These are phyloP conservation scores for Hapalemur alaotrensis DNA, from an alignment of 2,797 vertebrate genomes.

Conservation along the genomic window DNA sequence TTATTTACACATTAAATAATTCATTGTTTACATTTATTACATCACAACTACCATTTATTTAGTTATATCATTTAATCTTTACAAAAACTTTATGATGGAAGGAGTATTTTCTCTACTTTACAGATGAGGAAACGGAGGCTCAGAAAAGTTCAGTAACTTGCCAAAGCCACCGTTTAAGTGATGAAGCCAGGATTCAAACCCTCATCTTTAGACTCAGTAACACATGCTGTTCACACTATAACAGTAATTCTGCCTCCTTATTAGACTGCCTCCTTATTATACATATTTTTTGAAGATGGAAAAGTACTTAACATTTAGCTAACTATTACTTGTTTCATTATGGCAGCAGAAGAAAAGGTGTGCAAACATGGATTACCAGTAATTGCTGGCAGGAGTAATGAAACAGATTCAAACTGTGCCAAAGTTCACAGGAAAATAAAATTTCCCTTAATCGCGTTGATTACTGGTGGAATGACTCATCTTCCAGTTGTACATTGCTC, in stretches of 20 bases:
- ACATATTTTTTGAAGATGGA: neutral
- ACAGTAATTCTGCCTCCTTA: neutral
- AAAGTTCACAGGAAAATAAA: conserved; percentile 58
- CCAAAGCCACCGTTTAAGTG: neutral
- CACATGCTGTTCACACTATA: neutral
- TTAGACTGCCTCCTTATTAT: neutral
- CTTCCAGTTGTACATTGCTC: conserved; percentile 46
- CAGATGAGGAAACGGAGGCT: neutral
- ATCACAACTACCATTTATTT: neutral
- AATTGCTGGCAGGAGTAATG: conserved; percentile 11
- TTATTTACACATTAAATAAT: neutral
- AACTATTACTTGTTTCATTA: conserved; percentile 43
- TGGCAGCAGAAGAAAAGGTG: conserved; percentile 26
- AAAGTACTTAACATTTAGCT: conserved; percentile 25
- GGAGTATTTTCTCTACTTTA: neutral
- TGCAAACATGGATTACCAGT: neutral
- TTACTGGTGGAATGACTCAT: conserved; percentile 72
- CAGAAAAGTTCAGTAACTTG: neutral
- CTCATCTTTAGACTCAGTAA: neutral
- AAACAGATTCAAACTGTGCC: conserved; percentile 58
- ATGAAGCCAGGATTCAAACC: conserved; percentile 3
- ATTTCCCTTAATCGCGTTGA: conserved; percentile 58
- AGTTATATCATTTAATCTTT: neutral
- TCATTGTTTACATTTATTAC: neutral
- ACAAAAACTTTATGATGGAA: neutral